Evolutionary conservation across 2,888 invertebrate genomes (phyloP).

Genomic region (Belgica antarctica): DNA sequence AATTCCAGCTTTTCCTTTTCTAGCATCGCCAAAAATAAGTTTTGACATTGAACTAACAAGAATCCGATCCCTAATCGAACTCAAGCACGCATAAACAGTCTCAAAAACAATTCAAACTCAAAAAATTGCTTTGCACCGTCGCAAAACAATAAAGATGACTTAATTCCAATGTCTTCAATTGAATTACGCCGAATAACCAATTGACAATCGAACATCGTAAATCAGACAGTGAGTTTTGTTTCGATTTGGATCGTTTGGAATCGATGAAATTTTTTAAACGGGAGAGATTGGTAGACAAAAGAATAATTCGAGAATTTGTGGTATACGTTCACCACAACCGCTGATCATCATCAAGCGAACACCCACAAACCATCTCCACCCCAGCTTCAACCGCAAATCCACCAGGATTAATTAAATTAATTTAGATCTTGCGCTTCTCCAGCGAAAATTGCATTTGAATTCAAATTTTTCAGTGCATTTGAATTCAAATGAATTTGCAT

Average conservation of each 20-base stretch:
- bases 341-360: too few species aligned
- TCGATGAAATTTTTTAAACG: neutral
- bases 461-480: constrained; percentile 36
- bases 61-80: neutral
- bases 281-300: neutral
- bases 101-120: neutral
- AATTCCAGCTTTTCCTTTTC: constrained; percentile 1
- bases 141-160: neutral
- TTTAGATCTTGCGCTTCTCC: neutral
- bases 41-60: neutral
- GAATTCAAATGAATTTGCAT: constrained; percentile 20
- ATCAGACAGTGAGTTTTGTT: too few species aligned
- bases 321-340: neutral
- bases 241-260: neutral
- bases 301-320: neutral
- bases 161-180: neutral
- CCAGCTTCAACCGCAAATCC: too few species aligned
- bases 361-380: too few species aligned
- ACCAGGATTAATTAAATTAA: constrained; percentile 1
- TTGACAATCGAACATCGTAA: too few species aligned
- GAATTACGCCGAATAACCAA: constrained; percentile 9
- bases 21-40: neutral
- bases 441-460: constrained; percentile 39
- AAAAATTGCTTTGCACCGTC: neutral
- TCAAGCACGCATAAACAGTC: neutral